Conservation (phyloP, 2,888 invertebrate genomes). For the Eurois occulta region DNA sequence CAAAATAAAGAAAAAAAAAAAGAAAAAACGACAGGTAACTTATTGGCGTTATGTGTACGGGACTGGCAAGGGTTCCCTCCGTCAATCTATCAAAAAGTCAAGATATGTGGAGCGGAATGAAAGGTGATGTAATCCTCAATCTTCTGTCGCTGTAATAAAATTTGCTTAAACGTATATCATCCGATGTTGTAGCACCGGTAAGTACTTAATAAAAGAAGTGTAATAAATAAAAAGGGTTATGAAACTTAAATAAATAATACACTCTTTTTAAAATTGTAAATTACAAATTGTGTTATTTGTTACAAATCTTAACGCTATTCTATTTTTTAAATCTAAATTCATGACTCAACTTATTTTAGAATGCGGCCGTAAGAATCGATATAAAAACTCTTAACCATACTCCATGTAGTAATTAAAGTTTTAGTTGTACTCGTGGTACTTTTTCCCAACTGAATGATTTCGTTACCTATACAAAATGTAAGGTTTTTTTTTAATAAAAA, state of each 20-base stretch:
- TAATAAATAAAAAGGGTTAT: neutral
- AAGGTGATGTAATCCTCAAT: slow-evolving; percentile 11
- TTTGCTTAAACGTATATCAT: neutral
- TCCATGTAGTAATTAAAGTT: too few species aligned
- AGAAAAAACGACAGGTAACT: neutral
- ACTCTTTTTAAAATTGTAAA: neutral
- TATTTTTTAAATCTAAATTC: too few species aligned
- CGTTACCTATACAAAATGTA: too few species aligned
- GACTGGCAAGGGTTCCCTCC: neutral
- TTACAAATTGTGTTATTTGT: neutral
- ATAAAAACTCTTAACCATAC: too few species aligned
- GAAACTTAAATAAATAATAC: neutral
- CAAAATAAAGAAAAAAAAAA: neutral
- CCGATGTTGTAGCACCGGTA: neutral
- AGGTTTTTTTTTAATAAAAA: too few species aligned
- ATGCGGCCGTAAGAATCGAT: too few species aligned
- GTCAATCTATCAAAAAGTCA: slow-evolving; percentile 32
- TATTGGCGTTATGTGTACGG: neutral
- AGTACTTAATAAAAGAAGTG: neutral
- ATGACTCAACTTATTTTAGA: too few species aligned
- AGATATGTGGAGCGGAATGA: slow-evolving; percentile 26
- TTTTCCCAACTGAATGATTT: neutral
- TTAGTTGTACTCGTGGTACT: neutral
- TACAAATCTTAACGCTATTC: too few species aligned
- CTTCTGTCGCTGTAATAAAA: slow-evolving; percentile 10